phyloP scores from a whole-genome alignment of 2,888 invertebrate species.

The Drosophila falleni region DNA sequence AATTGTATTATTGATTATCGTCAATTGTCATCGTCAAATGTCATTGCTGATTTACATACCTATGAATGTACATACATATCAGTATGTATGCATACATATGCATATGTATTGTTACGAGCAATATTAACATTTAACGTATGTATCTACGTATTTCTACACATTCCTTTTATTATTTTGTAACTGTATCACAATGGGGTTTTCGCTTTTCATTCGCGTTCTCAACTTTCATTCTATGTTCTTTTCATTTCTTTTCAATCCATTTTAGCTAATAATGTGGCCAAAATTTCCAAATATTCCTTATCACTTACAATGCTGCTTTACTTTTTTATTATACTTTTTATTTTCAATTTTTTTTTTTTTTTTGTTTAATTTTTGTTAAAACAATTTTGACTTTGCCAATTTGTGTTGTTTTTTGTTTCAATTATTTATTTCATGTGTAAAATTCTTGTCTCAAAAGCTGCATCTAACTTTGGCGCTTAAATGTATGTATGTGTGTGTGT shows the following conservation, averaged over 20 bases:
- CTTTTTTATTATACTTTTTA: conserved; percentile 9
- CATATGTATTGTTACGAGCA: conserved; percentile 38
- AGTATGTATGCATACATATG: conserved; percentile 23
- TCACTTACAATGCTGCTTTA: conserved; percentile 59
- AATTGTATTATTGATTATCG: conserved; percentile 31
- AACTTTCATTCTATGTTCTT: conserved; percentile 6
- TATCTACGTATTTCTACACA: conserved; percentile 58
- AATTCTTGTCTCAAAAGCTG: conserved; percentile 50
- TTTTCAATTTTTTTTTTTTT: not conserved
- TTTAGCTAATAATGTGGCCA: conserved; percentile 44
- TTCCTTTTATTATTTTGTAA: conserved; percentile 55
- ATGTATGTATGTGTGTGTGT: conserved; percentile 58
- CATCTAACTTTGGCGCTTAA: conserved; percentile 69
- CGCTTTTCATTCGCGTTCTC: conserved; percentile 28
- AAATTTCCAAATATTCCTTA: conserved; percentile 46
- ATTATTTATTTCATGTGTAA: conserved; percentile 25
- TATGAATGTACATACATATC: conserved; percentile 14
- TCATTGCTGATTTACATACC: conserved; percentile 45
- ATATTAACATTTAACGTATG: conserved; percentile 59
- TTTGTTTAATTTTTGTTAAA: conserved; percentile 10
- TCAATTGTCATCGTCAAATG: conserved; percentile 44
- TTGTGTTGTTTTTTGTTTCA: conserved; percentile 22
- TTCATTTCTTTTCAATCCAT: conserved; percentile 9
- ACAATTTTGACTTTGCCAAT: conserved; percentile 36
- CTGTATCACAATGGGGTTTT: conserved; percentile 61